Base-by-base conservation (phyloP, 2,113 vertebrate genomes). In the Vimba vimba region DNA sequence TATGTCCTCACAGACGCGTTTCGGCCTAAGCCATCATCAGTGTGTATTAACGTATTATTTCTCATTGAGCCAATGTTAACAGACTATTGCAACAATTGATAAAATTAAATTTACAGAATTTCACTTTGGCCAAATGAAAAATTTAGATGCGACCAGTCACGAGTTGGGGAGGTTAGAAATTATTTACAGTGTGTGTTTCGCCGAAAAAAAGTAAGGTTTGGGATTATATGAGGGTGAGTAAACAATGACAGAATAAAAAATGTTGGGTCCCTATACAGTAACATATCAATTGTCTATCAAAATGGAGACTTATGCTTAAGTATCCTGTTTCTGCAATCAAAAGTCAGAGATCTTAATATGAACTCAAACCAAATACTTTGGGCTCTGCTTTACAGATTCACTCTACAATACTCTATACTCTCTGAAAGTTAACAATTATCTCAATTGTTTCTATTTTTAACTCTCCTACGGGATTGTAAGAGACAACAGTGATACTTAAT, bases 401-500 rank as follows among this genome's bases (percentile, higher is more conserved):
- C 45, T 75, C 43, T 75, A 75, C 27, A 75, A 43, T n/a, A n/a
- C 13, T 75, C 43, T 50, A 73, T 73, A 73, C 33, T 68, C 30
- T 68, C 7, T 73, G 69, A 36, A 43, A 43, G 43, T 27, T 75
- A 75, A 27, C 73, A 75, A 75, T 47, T 50, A 75, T 50, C 73
- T 75, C 39, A 50, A 15, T 47, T 25, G 23, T 45, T 74, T 45
- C 71, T 47, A 45, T 74, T 74, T 43, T 74, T 47, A 75, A 43
- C 13, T 50, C n/a, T 30, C 64, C 30, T 68, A 68, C 1, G 4
- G n/a, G n/a, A 75, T 43, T 75, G 73, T 50, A 75, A 50, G n/a
- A 45, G 6, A 75, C 43, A 9, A n/a, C 43, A 75, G 25, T 75
- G n/a, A 47, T 50, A 47, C 10, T 47, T 23, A 47, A 75, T 43